Evolutionary conservation across 2,113 vertebrate species (phyloP), one percentile per base, ranked within the genome.

Genomic region (Solea solea): DNA sequence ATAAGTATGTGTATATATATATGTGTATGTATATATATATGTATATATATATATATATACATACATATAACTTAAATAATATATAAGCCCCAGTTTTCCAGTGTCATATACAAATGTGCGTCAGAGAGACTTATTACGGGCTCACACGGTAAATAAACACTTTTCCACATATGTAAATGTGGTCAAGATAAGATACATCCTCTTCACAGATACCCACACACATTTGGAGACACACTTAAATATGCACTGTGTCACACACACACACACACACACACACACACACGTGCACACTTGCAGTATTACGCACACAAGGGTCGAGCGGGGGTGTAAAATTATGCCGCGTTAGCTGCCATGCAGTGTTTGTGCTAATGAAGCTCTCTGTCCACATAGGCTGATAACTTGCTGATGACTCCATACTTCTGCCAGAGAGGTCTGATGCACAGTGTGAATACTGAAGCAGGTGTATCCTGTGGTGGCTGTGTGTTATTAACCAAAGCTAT

Each of bases 321-420:
- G 83, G 79, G 84, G 84, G 90, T 88, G 90, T 88, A 79, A 85
- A 91, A 89, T 89, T 89, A 79, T 91, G 90, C 90, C 78, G 80
- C 52, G 86, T 90, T 89, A 83, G 88, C 88, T 90, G 87, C 74
- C 84, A 53, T 75, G 73, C 88, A 56, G 75, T 78, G 73, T 86
- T 85, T 80, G 88, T 81, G 82, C 81, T 90, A 89, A 90, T 91
- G 90, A 91, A 90, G 90, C 87, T 80, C 87, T 75, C 74, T 77
- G 86, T 90, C 88, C 88, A 88, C 87, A 82, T 58, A 80, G 86
- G 80, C 85, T 84, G 88, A 77, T 86, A 91, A 89, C 60, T 81
- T 89, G 88, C 88, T 91, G 87, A 89, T 88, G 82, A 83, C 87
- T 91, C 76, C 66, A 87, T 86, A 82, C 81, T 77, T 81, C 79